phyloP scores from a whole-genome alignment of 2,888 invertebrate genomes.

The Polyploca ridens region DNA sequence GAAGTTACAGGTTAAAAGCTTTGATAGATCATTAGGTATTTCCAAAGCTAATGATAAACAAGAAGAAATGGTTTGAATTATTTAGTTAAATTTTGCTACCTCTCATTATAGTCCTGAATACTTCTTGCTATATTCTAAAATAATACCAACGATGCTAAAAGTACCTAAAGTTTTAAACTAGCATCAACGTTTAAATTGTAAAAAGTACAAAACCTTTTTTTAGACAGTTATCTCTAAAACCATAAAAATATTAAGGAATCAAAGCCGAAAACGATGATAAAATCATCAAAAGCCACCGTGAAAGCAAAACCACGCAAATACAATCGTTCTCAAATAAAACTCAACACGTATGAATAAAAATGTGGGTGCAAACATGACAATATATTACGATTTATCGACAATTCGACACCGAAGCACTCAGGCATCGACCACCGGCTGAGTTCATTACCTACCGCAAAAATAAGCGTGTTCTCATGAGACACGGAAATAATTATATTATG shows the following conservation, averaged over 20 bases:
- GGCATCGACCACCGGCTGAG: conserved; percentile 47
- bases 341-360: conserved; percentile 26
- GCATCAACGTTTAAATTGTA: too few relatives aligned
- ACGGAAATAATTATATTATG: neutral
- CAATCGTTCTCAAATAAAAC: neutral
- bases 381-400: conserved; percentile 14
- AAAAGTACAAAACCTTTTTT: neutral
- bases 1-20: too few relatives aligned
- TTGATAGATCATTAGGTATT: too few relatives aligned
- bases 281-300: conserved; percentile 1
- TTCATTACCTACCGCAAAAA: conserved; percentile 24
- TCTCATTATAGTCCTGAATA: too few relatives aligned
- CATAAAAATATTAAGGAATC: neutral
- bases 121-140: too few relatives aligned
- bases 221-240: neutral
- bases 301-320: neutral
- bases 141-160: too few relatives aligned
- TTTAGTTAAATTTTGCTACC: too few relatives aligned
- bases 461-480: neutral
- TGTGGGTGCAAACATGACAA: conserved; percentile 36
- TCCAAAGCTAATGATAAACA: too few relatives aligned
- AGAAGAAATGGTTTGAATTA: too few relatives aligned
- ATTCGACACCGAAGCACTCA: conserved; percentile 29
- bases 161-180: too few relatives aligned
- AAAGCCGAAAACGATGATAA: neutral